These are phyloP conservation scores for Macroramphosus scolopax DNA, from an alignment of 2,797 vertebrate species.

Conservation along the genomic window DNA sequence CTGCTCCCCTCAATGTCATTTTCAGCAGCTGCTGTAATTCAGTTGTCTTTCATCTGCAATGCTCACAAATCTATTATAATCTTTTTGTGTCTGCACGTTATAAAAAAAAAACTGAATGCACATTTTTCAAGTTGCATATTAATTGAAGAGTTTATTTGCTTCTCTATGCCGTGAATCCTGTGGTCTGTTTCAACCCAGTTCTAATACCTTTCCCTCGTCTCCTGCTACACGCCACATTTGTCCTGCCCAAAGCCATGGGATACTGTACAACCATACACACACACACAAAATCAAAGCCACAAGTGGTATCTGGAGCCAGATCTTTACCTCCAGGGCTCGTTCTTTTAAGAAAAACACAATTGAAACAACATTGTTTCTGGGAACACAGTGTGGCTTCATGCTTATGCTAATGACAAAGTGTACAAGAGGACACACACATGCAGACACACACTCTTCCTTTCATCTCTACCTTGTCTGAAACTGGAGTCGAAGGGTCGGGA, in stretches of 20 bases:
- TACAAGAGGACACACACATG: constrained; percentile 1
- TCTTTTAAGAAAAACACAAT: constrained; percentile 22
- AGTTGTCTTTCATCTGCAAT: too few relatives aligned
- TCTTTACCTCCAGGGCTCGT: constrained; percentile 9
- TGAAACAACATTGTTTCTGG: constrained; percentile 55
- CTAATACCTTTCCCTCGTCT: too few relatives aligned
- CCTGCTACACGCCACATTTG: too few relatives aligned
- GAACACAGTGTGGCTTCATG: constrained; percentile 60
- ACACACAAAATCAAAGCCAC: constrained; percentile 25
- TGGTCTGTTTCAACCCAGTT: constrained; percentile 2
- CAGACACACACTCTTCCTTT: neutral
- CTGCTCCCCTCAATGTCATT: too few relatives aligned
- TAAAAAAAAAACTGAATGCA: too few relatives aligned
- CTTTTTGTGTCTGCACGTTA: too few relatives aligned
- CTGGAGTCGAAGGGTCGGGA: constrained; percentile 84
- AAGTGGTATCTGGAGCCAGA: constrained; percentile 28
- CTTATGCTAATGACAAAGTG: constrained; percentile 47
- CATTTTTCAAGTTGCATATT: too few relatives aligned
- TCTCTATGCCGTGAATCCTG: constrained; percentile 8
- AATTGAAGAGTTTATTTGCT: too few relatives aligned
- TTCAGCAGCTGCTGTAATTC: too few relatives aligned
- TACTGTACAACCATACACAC: constrained; percentile 11
- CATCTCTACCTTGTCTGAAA: constrained; percentile 85
- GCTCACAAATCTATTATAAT: too few relatives aligned
- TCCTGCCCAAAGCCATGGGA: too few relatives aligned